These are phyloP conservation scores for human (Homo sapiens) DNA, from an alignment of 2,113 vertebrate genomes.

Conservation along the genomic window GRCh38 chr9:13346501-13347000, in stretches of 20 bases:
- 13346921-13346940: conserved; percentile 76
- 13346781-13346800: conserved; percentile 12
- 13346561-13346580: background rate
- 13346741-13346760: background rate
- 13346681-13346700: background rate
- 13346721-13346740: background rate
- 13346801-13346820: conserved; percentile 53
- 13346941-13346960: conserved; percentile 74
- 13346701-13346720: background rate
- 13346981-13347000: conserved; percentile 79
- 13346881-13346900: conserved; percentile 79
- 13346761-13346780: background rate
- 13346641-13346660: background rate
- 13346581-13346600: background rate
- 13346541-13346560: background rate
- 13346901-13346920: conserved; percentile 75
- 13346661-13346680: conserved; percentile 25
- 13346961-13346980: conserved; percentile 81
- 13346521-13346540: background rate
- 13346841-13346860: conserved; percentile 31
- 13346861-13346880: conserved; percentile 69
- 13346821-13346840: conserved; percentile 18
- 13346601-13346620: background rate
- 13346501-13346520: background rate
- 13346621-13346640: background rate